These are phyloP conservation scores for Apodemia duryi DNA, from an alignment of 2,888 invertebrate genomes.

Conservation along the genomic window DNA sequence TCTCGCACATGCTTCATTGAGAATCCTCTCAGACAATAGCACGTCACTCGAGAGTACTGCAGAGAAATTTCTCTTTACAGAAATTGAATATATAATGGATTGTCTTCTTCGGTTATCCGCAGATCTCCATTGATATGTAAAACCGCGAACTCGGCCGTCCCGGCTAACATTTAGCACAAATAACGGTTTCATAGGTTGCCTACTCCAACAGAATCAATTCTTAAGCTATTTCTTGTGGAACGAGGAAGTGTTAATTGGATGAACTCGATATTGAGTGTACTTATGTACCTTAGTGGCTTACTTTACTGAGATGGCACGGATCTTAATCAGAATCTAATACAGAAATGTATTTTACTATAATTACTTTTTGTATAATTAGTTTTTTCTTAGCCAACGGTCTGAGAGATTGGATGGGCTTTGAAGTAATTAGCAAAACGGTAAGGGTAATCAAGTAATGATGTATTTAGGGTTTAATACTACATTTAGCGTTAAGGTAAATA, in stretches of 20 bases:
- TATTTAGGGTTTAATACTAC: background rate
- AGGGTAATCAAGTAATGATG: conserved; percentile 4
- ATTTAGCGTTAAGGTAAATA: background rate
- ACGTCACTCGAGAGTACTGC: conserved; percentile 1
- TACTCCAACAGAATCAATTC: conserved; percentile 19
- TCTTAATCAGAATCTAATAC: conserved; percentile 18
- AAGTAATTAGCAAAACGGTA: conserved; percentile 16
- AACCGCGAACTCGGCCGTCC: conserved; percentile 55
- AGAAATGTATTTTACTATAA: conserved; percentile 31
- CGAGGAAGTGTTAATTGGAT: conserved; percentile 32
- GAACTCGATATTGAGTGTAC: conserved; percentile 22
- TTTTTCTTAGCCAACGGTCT: conserved; percentile 15
- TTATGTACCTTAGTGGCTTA: conserved; percentile 23
- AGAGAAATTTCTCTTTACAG: conserved; percentile 27
- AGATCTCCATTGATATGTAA: conserved; percentile 55
- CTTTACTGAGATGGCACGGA: conserved; percentile 12
- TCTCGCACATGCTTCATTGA: background rate
- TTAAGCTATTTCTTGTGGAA: conserved; percentile 24
- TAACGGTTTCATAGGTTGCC: conserved; percentile 53
- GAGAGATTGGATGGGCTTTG: conserved; percentile 6
- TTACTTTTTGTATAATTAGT: conserved; percentile 12
- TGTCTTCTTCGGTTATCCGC: conserved; percentile 35
- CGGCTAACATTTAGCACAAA: conserved; percentile 52
- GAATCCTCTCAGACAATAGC: background rate
- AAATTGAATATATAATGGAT: conserved; percentile 31